Percentiles rank a stretch among this genome's conserved stretches.
phyloP scores from a whole-genome alignment of 2,888 invertebrate species.

The Pachydiplax longipennis region DNA sequence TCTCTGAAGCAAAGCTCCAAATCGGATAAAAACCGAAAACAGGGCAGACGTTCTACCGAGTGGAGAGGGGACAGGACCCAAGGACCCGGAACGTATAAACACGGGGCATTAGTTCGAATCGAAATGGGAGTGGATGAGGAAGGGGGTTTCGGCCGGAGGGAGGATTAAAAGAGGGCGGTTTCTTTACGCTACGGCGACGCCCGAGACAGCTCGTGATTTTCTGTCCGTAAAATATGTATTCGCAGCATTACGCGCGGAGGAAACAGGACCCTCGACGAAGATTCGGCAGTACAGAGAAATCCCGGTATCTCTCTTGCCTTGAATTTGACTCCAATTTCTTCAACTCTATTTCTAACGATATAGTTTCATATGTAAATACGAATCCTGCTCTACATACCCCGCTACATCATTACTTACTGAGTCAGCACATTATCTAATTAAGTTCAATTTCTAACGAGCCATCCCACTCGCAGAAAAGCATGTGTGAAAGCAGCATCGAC shows the following conservation, averaged over 20 bases:
- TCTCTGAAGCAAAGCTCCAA: background rate
- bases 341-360: no score
- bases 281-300: background rate
- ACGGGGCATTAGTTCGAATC: background rate
- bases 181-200: constrained; percentile 32
- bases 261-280: background rate
- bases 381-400: no score
- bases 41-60: background rate
- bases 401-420: no score
- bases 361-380: no score
- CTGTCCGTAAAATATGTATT: background rate
- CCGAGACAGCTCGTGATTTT: constrained; percentile 23
- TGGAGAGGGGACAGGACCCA: background rate
- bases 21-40: background rate
- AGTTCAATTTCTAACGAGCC: no score
- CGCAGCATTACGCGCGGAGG: no score
- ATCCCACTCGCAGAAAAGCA: no score
- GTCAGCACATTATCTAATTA: no score
- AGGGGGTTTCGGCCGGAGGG: background rate
- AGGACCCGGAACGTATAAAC: background rate
- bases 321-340: no score
- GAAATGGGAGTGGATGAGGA: background rate
- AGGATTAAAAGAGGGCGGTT: background rate
- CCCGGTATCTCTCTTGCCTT: background rate
- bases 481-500: no score